These are phyloP conservation scores for Pseudocheirus occidentalis DNA, from an alignment of 2,797 vertebrate genomes.

Conservation along the genomic window DNA sequence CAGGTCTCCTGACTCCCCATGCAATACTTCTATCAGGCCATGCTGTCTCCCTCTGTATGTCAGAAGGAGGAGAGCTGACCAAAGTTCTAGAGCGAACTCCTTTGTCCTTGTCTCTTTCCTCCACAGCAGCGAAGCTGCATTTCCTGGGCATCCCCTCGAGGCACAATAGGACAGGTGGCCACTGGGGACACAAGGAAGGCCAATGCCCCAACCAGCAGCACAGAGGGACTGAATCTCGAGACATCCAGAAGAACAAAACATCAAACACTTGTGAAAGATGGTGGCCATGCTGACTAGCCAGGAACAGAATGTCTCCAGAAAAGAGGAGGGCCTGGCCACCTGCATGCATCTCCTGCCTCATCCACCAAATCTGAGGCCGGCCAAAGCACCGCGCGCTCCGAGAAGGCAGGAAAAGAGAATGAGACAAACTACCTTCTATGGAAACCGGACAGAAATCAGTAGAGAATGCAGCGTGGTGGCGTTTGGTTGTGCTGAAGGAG, in stretches of 20 bases:
- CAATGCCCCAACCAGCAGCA: not conserved
- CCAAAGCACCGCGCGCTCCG: not conserved
- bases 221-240: not conserved
- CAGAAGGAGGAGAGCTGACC: not conserved
- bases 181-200: not conserved
- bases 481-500: not conserved
- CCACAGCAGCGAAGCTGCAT: not conserved
- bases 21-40: not conserved
- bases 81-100: not conserved
- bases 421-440: not conserved
- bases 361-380: not conserved
- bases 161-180: no score
- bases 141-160: not conserved
- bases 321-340: not conserved
- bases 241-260: not conserved
- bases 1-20: not conserved
- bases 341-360: no score
- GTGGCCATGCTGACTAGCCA: not conserved
- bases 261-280: not conserved
- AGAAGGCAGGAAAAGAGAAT: not conserved
- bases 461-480: no score
- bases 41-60: not conserved
- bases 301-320: not conserved
- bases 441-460: not conserved
- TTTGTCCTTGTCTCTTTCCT: not conserved